Conservation (phyloP, 2,797 vertebrate species). For the Acipenser transmontanus region DNA sequence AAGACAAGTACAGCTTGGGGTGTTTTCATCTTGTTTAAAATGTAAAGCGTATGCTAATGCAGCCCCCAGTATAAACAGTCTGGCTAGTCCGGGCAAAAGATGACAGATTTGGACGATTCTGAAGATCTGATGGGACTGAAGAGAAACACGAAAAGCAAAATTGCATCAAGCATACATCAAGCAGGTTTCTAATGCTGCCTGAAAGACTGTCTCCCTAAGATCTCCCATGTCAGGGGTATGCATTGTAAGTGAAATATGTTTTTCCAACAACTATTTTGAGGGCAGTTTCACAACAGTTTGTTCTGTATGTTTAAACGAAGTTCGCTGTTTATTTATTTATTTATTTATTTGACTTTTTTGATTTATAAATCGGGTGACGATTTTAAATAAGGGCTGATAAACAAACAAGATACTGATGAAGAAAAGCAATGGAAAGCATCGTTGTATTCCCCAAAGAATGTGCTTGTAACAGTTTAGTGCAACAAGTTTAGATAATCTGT, state of each 20-base stretch:
- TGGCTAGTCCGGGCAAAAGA: neutral
- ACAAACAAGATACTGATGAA: too few species aligned
- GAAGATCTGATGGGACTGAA: neutral
- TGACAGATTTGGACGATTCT: neutral
- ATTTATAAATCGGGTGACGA: too few species aligned
- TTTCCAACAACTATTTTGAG: too few species aligned
- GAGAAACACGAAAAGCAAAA: slow-evolving; percentile 1
- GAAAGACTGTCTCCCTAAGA: neutral
- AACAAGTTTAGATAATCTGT: too few species aligned
- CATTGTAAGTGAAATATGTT: too few species aligned
- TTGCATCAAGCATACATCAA: neutral
- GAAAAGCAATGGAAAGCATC: too few species aligned
- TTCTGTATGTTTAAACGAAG: neutral
- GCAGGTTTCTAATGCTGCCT: neutral
- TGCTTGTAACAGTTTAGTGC: too few species aligned
- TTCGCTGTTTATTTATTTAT: neutral
- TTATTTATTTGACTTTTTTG: neutral
- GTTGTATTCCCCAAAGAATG: too few species aligned
- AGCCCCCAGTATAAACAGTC: neutral
- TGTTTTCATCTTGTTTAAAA: neutral
- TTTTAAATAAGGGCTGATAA: too few species aligned
- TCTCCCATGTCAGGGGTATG: too few species aligned
- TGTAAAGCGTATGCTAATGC: neutral
- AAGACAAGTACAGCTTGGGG: neutral
- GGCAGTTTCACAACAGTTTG: too few species aligned